A percentile compares a stretch with the other conserved stretches of the same genome.
Conservation (phyloP, 2,113 vertebrate species). For the Notothenia rossii region DNA sequence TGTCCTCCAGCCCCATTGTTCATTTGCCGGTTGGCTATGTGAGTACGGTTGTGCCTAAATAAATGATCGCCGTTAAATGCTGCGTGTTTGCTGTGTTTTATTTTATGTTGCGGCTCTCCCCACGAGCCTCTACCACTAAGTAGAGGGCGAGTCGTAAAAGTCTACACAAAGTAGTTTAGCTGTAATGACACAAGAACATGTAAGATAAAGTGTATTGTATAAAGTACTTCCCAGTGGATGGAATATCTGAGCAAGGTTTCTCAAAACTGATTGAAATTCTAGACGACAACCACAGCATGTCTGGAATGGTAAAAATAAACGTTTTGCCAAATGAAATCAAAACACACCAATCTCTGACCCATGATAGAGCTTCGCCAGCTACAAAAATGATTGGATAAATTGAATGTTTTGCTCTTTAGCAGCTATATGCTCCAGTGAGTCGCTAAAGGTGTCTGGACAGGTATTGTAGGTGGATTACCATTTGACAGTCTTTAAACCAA, state of each 20-base stretch:
- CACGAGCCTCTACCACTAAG: no score
- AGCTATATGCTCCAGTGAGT: no score
- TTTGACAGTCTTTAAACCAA: not conserved
- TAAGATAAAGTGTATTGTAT: not conserved
- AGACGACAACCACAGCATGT: not conserved
- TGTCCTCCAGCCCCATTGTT: no score
- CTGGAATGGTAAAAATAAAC: conserved; percentile 1
- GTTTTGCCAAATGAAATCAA: conserved; percentile 12
- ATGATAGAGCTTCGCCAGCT: not conserved
- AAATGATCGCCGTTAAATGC: no score
- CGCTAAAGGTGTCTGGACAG: no score
- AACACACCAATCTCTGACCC: not conserved
- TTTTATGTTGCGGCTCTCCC: no score
- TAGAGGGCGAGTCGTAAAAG: no score
- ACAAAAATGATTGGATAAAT: not conserved
- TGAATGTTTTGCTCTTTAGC: not conserved
- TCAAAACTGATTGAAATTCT: not conserved
- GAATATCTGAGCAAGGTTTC: not conserved
- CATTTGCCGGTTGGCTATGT: no score
- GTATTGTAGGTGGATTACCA: not conserved
- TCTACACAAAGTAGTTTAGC: not conserved
- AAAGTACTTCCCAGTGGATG: not conserved
- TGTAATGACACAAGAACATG: not conserved
- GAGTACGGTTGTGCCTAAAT: no score
- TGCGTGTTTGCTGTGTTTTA: no score